Evolutionary conservation across 2,797 vertebrate species (phyloP), one percentile per base, ranked within the genome.

Genomic region (Rhinophrynus dorsalis): DNA sequence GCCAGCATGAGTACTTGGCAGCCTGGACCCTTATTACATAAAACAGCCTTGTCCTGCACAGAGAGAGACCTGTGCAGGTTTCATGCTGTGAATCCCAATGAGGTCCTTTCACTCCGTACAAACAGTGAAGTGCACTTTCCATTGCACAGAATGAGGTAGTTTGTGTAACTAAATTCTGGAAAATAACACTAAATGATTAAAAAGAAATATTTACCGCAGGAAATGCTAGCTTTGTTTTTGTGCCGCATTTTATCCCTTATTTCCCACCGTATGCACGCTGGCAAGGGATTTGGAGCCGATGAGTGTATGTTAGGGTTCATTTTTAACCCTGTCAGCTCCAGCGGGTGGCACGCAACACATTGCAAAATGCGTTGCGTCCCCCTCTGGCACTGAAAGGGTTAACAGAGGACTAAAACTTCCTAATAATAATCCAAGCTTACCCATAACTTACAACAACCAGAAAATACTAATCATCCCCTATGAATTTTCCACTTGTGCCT

Each of bases 1-100:
- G 68, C 69, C 69, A 72, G 54, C 61, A 52, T 65, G 52, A 59
- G 69, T 26, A 42, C 44, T 72, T 71, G 68, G 68, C 68, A 71
- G 52, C 51, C 52, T 1, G 3, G 17, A 6, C 17, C 42, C 2
- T 6, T 38, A 6, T 64, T 32, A 65, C 44, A 72, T 72, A 72
- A 59, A 72, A 72, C 61, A 50, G 54, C 69, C 69, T 72, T 72
- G 69, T 72, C 60, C 59, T 23, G 24, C n/a, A 59, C 61, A 72
- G 63, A 58, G 61, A 72, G 69, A 51, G 60, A 58, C 50, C 69
- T 72, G 61, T 72, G 44, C 51, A 18, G 20, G 26, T 18, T 11
- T 10, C 54, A 44, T 72, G 69, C 23, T 44, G 24, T 51, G 69
- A 50, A 72, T 59, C 42, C 12, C 32, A 52, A 72, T 51, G 54